A percentile compares a stretch with the other conserved stretches of the same genome.
Evolutionary conservation across 1,140 invertebrate genomes (phyloP).

Genomic region (Acyrthosiphon pisum): DNA sequence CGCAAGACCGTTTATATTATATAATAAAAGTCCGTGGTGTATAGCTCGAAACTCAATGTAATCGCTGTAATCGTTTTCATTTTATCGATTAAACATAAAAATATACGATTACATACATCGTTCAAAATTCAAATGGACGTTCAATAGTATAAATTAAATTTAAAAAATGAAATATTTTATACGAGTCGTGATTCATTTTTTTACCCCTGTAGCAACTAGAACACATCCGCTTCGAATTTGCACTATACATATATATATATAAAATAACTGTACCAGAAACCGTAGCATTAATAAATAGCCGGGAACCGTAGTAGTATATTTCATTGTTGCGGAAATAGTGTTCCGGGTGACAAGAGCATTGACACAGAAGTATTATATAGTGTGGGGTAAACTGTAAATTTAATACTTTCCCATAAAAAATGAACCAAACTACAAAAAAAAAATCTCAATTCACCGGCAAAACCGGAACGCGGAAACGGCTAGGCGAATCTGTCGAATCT

Average conservation of each 20-base stretch:
- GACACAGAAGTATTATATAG: conserved; percentile 22
- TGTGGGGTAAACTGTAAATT: conserved; percentile 40
- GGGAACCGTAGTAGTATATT: background rate
- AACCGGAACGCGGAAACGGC: conserved; percentile 41
- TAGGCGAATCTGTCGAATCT: conserved; percentile 38
- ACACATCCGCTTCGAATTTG: conserved; percentile 6
- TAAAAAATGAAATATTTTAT: background rate
- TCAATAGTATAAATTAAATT: background rate
- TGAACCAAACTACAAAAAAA: conserved; percentile 7
- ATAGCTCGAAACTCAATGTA: background rate
- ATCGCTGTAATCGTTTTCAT: background rate
- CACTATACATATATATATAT: too few relatives aligned
- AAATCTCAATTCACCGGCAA: conserved; percentile 32
- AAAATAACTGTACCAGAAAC: background rate
- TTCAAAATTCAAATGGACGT: background rate
- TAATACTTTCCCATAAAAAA: conserved; percentile 44
- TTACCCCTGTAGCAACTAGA: background rate
- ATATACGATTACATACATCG: background rate
- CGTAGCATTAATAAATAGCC: background rate
- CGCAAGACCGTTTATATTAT: background rate
- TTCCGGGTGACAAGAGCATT: conserved; percentile 43
- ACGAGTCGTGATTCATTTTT: background rate
- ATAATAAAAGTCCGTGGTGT: background rate
- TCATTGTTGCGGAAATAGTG: conserved; percentile 39
- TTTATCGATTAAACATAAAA: background rate